Evolutionary conservation across 2,113 vertebrate genomes (phyloP).

Genomic region (Catharus fuscescens): DNA sequence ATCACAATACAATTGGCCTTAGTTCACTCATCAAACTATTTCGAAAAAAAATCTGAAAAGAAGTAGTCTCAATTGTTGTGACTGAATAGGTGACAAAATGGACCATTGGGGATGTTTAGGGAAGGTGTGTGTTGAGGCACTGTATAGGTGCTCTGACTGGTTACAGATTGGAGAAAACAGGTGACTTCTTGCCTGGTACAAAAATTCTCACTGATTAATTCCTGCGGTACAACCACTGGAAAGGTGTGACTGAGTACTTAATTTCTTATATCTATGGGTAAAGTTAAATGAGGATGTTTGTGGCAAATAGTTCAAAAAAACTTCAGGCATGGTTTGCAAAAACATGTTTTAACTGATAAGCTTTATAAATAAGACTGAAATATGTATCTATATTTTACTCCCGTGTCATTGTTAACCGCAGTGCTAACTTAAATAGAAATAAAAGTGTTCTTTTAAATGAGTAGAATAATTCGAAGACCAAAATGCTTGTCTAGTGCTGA

Average conservation of each 20-base stretch:
- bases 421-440: neutral
- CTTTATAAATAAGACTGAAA: neutral
- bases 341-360: neutral
- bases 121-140: neutral
- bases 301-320: neutral
- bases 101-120: neutral
- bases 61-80: neutral
- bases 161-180: neutral
- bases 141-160: fast-evolving
- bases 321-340: neutral
- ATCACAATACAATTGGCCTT: neutral
- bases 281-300: neutral
- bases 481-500: neutral
- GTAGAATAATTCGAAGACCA: neutral
- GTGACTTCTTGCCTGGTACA: neutral
- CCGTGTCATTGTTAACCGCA: fast-evolving
- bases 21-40: neutral
- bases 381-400: neutral
- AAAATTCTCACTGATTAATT: neutral
- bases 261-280: neutral
- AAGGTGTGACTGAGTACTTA: neutral
- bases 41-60: neutral
- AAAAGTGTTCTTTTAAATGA: neutral
- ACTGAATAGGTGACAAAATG: neutral
- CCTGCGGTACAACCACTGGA: neutral